A percentile compares a stretch with the other conserved stretches of the same genome.
phyloP scores from a whole-genome alignment of 2,797 vertebrate genomes.

The Phylloscopus collybita region DNA sequence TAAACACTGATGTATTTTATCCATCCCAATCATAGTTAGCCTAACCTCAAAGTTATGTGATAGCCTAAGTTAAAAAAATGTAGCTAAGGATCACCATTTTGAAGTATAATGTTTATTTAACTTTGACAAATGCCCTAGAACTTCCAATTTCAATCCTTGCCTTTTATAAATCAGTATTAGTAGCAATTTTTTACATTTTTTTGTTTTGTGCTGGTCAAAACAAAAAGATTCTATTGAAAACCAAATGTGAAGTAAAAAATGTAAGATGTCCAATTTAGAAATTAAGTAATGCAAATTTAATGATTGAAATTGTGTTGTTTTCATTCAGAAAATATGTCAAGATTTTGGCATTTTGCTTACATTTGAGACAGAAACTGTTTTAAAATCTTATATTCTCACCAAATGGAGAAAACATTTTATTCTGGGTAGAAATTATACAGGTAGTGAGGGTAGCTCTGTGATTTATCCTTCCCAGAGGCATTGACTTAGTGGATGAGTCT shows the following conservation, averaged over 20 bases:
- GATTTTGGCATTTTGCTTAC: conserved; percentile 2
- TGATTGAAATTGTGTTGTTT: neutral
- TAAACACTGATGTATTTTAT: neutral
- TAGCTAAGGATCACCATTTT: neutral
- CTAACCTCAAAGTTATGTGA: neutral
- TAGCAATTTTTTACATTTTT: neutral
- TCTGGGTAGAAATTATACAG: conserved; percentile 4
- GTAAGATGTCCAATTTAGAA: neutral
- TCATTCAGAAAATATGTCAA: neutral
- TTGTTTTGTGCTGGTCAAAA: neutral
- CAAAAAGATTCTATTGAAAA: neutral
- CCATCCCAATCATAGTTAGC: neutral
- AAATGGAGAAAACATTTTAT: neutral
- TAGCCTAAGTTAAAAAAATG: neutral
- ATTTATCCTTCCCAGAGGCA: conserved; percentile 29
- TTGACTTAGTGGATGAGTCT: neutral
- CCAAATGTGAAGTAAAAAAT: neutral
- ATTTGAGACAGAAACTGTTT: neutral
- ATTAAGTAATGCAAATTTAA: neutral
- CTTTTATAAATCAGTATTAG: neutral
- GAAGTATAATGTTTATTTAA: neutral
- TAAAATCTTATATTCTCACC: neutral
- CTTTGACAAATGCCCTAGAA: neutral
- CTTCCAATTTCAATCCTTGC: neutral
- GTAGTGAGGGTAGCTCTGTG: neutral